Base-by-base conservation (phyloP, 2,888 invertebrate genomes). In the Chorisops tibialis region DNA sequence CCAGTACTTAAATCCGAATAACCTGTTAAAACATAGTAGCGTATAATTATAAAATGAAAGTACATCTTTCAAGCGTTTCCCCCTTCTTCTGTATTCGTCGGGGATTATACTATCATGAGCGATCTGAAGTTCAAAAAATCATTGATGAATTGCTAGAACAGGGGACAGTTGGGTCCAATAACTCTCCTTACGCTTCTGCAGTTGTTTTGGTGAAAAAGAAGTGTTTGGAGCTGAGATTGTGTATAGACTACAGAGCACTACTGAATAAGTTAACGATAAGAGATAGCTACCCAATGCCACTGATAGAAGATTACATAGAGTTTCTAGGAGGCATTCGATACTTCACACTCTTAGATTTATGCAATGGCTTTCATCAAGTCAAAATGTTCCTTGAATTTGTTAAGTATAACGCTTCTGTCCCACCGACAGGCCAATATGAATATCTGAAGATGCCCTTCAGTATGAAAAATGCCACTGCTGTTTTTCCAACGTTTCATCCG, bases 291-390 rank as follows among this genome's bases (percentile, higher is more conserved):
- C 67, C 68, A 0, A 12, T 67, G 2, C 65, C 65, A 2, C 4
- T 68, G 9, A 65, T 67, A 18, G 67, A 67, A n/a, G 65, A 66
- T 58, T 37, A 39, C 18, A 35, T 67, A n/a, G 64, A 66, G 48
- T 38, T 35, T 3, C 47, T 69, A 14, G 22, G 41, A 9, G 63
- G 62, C 4, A 69, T 69, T 50, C 48, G 47, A 19, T 65, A 63
- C 52, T 70, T 69, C 51, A 52, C 65, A 4, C 11, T 61, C n/a
- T 58, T 69, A 7, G 69, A 68, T 54, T 18, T 68, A 14, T 52
- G 35, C 38, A 68, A 65, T 49, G 69, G 68, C 3, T 70, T 68
- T 50, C 59, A 68, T 50, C 69, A 69, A 22, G 52, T 68, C 1
- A 50, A 38, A 1, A 52, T 67, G 24, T 39, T 63, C 1, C 62